A percentile compares a stretch with the other conserved stretches of the same genome.
Evolutionary conservation across 30 jellyfish, hydroid and myxozoan species (phyloP).

Genomic region (Pelagia noctiluca): DNA sequence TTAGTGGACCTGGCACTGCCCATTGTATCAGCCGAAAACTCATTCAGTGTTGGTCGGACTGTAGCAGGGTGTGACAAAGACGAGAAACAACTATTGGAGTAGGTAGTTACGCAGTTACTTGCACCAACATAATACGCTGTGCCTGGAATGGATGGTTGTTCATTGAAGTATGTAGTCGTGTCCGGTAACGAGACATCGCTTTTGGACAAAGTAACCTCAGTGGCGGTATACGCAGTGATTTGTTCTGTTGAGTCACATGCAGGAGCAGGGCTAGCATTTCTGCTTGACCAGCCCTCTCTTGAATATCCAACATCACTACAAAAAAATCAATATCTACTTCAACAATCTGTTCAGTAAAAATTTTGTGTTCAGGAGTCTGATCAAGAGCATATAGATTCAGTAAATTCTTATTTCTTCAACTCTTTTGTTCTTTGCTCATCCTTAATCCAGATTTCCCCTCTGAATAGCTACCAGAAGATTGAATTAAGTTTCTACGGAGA

Average conservation of each 20-base stretch:
- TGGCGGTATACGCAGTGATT: slow-evolving; percentile 44
- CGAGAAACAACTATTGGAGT: not conserved
- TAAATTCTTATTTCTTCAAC: too few relatives aligned
- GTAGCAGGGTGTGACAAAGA: not conserved
- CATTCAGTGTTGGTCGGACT: not conserved
- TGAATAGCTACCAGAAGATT: too few relatives aligned
- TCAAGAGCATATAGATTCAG: too few relatives aligned
- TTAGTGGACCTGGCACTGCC: slow-evolving; percentile 12
- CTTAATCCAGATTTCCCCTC: too few relatives aligned
- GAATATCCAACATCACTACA: slow-evolving; percentile 32
- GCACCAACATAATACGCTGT: not conserved
- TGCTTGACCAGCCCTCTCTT: slow-evolving; percentile 35
- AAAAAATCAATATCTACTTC: too few relatives aligned
- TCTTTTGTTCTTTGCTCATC: too few relatives aligned
- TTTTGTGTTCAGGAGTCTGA: too few relatives aligned
- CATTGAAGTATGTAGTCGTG: not conserved
- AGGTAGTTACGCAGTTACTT: not conserved
- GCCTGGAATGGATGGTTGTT: not conserved
- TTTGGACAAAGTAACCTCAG: slow-evolving; percentile 28
- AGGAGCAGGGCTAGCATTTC: slow-evolving; percentile 55
- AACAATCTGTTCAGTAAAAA: too few relatives aligned
- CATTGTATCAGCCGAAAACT: too few relatives aligned
- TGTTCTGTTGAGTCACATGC: slow-evolving; percentile 75
- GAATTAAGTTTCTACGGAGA: too few relatives aligned
- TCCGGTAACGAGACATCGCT: slow-evolving; percentile 22